Percentiles rank a stretch among this genome's conserved stretches.
phyloP scores from a whole-genome alignment of 2,888 invertebrate genomes.

The Drosophila austrosaltans region DNA sequence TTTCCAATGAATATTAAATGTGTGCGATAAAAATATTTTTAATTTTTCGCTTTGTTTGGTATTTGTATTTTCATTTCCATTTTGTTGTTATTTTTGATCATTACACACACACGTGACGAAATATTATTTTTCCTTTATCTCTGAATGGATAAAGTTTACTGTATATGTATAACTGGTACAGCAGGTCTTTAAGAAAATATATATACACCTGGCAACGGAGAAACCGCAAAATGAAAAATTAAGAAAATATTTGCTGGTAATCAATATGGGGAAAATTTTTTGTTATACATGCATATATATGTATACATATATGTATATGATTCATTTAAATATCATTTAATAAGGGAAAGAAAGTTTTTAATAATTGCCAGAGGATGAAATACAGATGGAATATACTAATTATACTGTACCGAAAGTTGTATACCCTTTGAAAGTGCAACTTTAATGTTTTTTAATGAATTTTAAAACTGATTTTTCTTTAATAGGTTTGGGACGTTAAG shows the following conservation, averaged over 20 bases:
- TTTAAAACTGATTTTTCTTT: too few species aligned
- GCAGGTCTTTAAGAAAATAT: neutral
- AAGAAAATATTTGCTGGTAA: neutral
- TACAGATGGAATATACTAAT: neutral
- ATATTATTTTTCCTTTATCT: constrained; percentile 51
- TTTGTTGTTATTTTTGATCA: constrained; percentile 30
- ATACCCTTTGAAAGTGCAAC: neutral
- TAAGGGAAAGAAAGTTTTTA: neutral
- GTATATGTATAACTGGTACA: neutral
- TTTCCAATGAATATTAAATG: constrained; percentile 74
- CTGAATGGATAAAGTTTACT: neutral
- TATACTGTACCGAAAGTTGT: neutral
- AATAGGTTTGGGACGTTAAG: too few species aligned
- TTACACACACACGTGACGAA: constrained; percentile 29
- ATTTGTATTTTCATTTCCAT: constrained; percentile 25
- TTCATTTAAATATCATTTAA: neutral
- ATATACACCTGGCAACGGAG: neutral
- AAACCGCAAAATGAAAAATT: neutral
- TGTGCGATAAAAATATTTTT: constrained; percentile 40
- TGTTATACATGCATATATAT: neutral
- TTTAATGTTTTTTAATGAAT: too few species aligned
- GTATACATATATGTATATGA: neutral
- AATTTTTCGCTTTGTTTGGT: constrained; percentile 32
- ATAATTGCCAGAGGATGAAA: neutral
- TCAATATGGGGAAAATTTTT: neutral